These are phyloP conservation scores for Trematocara stigmaticum DNA, from an alignment of 2,113 vertebrate species.

Conservation along the genomic window DNA sequence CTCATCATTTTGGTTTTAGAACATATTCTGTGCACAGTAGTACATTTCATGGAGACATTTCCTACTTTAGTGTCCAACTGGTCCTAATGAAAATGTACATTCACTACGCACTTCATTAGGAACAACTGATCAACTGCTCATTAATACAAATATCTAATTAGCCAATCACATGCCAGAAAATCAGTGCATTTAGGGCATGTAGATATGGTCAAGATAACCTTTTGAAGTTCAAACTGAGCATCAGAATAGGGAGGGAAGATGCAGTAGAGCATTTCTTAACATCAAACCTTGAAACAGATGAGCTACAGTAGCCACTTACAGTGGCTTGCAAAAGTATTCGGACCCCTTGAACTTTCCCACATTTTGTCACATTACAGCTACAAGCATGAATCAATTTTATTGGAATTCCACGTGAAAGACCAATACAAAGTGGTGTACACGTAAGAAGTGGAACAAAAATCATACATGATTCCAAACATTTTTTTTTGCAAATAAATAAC, in stretches of 20 bases:
- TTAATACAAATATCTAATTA: neutral
- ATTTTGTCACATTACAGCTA: neutral
- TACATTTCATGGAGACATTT: neutral
- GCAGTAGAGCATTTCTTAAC: neutral
- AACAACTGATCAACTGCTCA: neutral
- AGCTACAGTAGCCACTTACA: neutral
- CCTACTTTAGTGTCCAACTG: neutral
- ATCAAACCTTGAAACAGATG: neutral
- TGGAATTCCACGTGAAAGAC: neutral
- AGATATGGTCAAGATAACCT: neutral
- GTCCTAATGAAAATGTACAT: neutral
- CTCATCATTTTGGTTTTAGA: neutral
- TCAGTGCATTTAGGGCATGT: neutral
- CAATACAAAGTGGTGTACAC: accelerated
- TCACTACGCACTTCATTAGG: neutral
- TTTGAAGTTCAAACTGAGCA: neutral
- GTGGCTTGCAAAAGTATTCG: neutral
- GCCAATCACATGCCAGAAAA: neutral
- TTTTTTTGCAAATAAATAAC: neutral
- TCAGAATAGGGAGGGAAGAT: neutral
- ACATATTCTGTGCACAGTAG: neutral
- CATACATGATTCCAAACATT: neutral
- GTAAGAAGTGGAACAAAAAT: accelerated
- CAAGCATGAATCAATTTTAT: neutral
- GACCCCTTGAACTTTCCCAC: neutral